Evolutionary conservation across 2,888 invertebrate genomes (phyloP), one percentile per base, ranked within the genome.

Genomic region (Noctua janthe): DNA sequence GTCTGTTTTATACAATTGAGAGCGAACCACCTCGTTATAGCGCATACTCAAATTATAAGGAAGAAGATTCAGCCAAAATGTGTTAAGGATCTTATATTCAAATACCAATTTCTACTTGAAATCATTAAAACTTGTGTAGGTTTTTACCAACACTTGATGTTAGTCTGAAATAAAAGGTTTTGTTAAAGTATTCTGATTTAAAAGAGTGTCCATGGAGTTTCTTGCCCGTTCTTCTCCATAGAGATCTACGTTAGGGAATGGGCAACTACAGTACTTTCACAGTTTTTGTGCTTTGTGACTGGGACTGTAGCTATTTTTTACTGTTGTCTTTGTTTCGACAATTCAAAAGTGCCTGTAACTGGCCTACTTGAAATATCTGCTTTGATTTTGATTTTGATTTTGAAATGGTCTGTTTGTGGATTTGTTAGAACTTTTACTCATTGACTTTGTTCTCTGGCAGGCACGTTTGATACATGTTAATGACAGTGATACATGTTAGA

Each of bases 1-100:
- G 43, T 71, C 70, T 67, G 67, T 76, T 80, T 77, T 67, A 76
- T 76, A 71, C 64, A 71, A 76, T 83, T 47, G 29, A 47, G 49
- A 80, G 66, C 29, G 35, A 62, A 82, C 76, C 59, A 74, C 54
- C 54, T 70, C 69, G 51, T 54, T 82, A 69, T 23, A 64, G n/a
- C 69, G 39, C 47, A 74, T 15, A 23, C 13, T 54, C 4, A 23
- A 49, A 72, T 49, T 35, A 49, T 10, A 15, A 23, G 0, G 15
- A 15, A 79, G 74, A 85, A 85, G 80, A 51, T 35, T 3, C 4
- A 83, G 15, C 8, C 17, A 17, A 64, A 64, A 64, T 7, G 29
- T 5, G 7, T 1, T n/a, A 43, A 23, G 11, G 43, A 39, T 39
- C 10, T 39, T 10, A 4, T 39, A 66, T 23, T 39, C 23, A 6